A percentile compares a stretch with the other conserved stretches of the same genome.
phyloP scores from a whole-genome alignment of 1,140 invertebrate species.

The Galendromus occidentalis region DNA sequence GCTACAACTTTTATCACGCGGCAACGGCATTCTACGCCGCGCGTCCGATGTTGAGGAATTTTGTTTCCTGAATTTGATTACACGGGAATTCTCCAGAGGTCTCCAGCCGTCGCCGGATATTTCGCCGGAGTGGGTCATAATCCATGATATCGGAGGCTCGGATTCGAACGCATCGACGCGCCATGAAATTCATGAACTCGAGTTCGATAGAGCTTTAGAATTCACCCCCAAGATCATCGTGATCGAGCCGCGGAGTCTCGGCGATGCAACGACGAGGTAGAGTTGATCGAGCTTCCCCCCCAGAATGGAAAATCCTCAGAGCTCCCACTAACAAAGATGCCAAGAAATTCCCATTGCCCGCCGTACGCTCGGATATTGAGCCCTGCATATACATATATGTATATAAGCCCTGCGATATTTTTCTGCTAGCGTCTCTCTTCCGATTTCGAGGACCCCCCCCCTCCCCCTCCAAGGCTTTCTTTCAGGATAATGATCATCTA shows the following conservation, averaged over 20 bases:
- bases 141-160: constrained; percentile 2
- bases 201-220: constrained; percentile 8
- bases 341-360: neutral
- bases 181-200: constrained; percentile 4
- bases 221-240: constrained; percentile 9
- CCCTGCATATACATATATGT: neutral
- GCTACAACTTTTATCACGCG: too few relatives aligned
- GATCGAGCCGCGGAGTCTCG: neutral
- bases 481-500: neutral
- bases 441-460: neutral
- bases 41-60: too few relatives aligned
- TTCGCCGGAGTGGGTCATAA: constrained; percentile 7
- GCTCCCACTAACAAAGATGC: too few relatives aligned
- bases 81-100: neutral
- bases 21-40: too few relatives aligned
- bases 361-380: neutral
- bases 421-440: too few relatives aligned
- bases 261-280: neutral
- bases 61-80: too few relatives aligned
- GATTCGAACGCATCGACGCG: too few relatives aligned
- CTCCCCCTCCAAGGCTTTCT: neutral
- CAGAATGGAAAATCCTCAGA: too few relatives aligned
- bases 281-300: too few relatives aligned
- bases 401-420: too few relatives aligned
- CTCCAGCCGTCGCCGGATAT: constrained; percentile 4